phyloP scores from a whole-genome alignment of 2,888 invertebrate genomes.

The Platycnemis pennipes region DNA sequence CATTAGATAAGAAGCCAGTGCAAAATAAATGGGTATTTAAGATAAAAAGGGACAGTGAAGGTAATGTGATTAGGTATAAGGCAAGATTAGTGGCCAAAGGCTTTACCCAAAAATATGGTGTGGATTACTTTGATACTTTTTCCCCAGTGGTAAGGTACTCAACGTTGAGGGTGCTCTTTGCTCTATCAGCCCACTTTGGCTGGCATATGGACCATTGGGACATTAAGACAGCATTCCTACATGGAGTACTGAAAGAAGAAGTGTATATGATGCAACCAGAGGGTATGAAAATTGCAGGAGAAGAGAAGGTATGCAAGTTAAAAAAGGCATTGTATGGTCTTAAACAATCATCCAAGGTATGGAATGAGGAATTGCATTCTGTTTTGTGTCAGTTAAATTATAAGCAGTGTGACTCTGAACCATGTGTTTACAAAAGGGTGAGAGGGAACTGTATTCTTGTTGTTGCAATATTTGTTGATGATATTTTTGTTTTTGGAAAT shows the following conservation, averaged over 20 bases:
- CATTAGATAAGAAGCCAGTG: background rate
- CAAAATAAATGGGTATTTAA: background rate
- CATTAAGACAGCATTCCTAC: conserved; percentile 12
- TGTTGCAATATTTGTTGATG: background rate
- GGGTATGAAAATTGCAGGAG: background rate
- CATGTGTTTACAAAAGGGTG: background rate
- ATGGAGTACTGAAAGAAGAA: background rate
- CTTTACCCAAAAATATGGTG: background rate
- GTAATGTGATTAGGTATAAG: background rate
- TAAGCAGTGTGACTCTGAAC: background rate
- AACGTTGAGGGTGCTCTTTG: background rate
- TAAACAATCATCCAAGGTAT: conserved; percentile 58
- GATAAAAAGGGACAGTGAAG: background rate
- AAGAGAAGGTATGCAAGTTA: conserved; percentile 60
- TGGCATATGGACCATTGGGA: background rate
- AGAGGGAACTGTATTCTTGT: background rate
- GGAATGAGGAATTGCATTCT: conserved; percentile 40
- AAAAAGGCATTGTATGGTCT: conserved; percentile 61
- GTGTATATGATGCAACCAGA: background rate
- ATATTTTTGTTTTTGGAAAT: background rate
- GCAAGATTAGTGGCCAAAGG: background rate
- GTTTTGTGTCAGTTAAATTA: conserved; percentile 1
- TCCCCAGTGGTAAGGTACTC: background rate
- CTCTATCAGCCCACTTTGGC: background rate
- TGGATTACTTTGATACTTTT: background rate